Evolutionary conservation across 2,888 invertebrate genomes (phyloP).

Genomic region (Chromoteleia sp.): DNA sequence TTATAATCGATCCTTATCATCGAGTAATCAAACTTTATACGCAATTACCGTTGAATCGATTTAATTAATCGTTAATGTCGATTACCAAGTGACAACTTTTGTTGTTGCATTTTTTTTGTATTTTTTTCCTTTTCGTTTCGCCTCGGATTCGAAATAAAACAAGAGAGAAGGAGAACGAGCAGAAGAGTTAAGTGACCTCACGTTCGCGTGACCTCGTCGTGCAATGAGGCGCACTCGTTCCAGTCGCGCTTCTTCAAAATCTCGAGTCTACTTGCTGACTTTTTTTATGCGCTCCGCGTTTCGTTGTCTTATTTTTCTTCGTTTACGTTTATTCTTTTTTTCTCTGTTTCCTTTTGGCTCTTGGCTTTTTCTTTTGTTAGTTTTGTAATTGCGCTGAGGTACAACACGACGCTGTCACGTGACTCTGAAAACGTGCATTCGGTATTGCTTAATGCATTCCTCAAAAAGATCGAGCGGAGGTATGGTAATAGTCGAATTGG

Average conservation of each 20-base stretch:
- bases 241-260: slow-evolving; percentile 70
- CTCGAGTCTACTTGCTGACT: slow-evolving; percentile 50
- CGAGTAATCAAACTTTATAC: background rate
- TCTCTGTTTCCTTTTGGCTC: slow-evolving; percentile 12
- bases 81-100: background rate
- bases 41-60: background rate
- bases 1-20: no score
- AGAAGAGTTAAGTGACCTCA: slow-evolving; percentile 77
- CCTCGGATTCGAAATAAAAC: slow-evolving; percentile 57
- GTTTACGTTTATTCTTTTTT: slow-evolving; percentile 18
- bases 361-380: slow-evolving; percentile 55
- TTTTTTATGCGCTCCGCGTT: slow-evolving; percentile 22
- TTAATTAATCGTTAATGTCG: slow-evolving; percentile 3
- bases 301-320: slow-evolving; percentile 34
- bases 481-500: slow-evolving; percentile 58
- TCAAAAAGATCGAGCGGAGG: slow-evolving; percentile 41
- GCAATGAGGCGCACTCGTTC: slow-evolving; percentile 75
- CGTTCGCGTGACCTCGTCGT: slow-evolving; percentile 77
- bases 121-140: slow-evolving; percentile 19
- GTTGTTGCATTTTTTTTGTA: background rate
- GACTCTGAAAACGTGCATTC: slow-evolving; percentile 54
- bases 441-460: slow-evolving; percentile 55
- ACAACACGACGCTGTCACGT: slow-evolving; percentile 55
- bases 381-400: slow-evolving; percentile 56
- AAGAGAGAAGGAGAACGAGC: slow-evolving; percentile 49